Percentiles rank a stretch among this genome's conserved stretches.
Conservation (phyloP, 2,888 invertebrate species). For the Biston betularia region DNA sequence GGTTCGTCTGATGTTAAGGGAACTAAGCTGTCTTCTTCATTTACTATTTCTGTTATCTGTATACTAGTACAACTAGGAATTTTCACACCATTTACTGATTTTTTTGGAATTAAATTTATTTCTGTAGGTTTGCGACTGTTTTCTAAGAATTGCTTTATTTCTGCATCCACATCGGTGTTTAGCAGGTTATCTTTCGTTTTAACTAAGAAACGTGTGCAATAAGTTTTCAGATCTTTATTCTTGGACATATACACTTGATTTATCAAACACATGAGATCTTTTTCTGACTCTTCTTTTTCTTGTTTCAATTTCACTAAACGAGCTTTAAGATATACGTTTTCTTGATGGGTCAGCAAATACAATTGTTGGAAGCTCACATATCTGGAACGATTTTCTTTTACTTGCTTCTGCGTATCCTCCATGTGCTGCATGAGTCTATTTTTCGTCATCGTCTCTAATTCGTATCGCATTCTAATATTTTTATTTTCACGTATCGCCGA, state of each 20-base stretch:
- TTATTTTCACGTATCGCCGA: constrained; percentile 73
- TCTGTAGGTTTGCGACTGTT: constrained; percentile 41
- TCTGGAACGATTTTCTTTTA: constrained; percentile 66
- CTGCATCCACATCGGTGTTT: constrained; percentile 63
- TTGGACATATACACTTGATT: constrained; percentile 69
- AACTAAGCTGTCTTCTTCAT: constrained; percentile 48
- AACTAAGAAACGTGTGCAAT: constrained; percentile 71
- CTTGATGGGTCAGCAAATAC: constrained; percentile 70
- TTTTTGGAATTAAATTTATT: constrained; percentile 32
- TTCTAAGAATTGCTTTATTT: constrained; percentile 65
- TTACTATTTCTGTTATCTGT: constrained; percentile 49
- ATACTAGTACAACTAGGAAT: constrained; percentile 31
- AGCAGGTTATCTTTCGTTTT: constrained; percentile 66
- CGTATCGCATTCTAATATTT: constrained; percentile 65
- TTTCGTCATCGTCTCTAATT: constrained; percentile 68
- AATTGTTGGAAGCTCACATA: constrained; percentile 72
- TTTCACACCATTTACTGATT: constrained; percentile 13
- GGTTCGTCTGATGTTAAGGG: constrained; percentile 58
- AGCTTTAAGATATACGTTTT: constrained; percentile 70
- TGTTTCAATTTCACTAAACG: constrained; percentile 62
- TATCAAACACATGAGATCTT: constrained; percentile 64
- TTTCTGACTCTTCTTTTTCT: constrained; percentile 68
- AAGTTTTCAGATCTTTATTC: constrained; percentile 66
- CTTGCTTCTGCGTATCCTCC: constrained; percentile 64
- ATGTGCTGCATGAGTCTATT: constrained; percentile 63